These are phyloP conservation scores for Sesia bembeciformis DNA, from an alignment of 2,888 invertebrate species.

Conservation along the genomic window DNA sequence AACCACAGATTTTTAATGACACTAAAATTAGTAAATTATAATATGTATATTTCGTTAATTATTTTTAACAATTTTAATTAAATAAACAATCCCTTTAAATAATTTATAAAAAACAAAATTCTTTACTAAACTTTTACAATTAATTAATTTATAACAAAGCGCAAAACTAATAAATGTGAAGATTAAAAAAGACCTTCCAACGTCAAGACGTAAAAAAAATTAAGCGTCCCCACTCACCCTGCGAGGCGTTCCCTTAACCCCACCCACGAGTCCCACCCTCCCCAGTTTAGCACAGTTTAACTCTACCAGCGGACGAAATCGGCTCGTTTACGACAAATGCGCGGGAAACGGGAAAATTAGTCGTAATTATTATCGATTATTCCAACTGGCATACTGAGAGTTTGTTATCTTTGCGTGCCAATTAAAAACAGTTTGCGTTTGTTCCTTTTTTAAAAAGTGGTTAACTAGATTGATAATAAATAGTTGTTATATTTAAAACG, in stretches of 20 bases:
- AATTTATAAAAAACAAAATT: neutral
- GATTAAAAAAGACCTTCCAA: neutral
- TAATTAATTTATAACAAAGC: neutral
- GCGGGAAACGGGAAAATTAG: constrained; percentile 35
- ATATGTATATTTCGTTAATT: too few species aligned
- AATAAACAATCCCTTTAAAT: too few species aligned
- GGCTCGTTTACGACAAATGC: constrained; percentile 40
- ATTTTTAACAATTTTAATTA: too few species aligned
- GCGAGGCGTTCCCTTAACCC: constrained; percentile 17
- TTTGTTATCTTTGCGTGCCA: too few species aligned
- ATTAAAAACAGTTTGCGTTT: too few species aligned
- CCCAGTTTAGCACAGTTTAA: constrained; percentile 43
- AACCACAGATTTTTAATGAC: too few species aligned
- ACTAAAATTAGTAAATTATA: too few species aligned
- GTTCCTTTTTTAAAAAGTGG: too few species aligned
- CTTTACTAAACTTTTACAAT: neutral
- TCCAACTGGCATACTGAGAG: too few species aligned
- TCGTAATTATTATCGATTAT: constrained; percentile 26
- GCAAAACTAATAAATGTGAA: neutral
- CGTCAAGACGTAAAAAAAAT: constrained; percentile 1
- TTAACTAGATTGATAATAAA: too few species aligned
- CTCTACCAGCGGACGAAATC: constrained; percentile 42
- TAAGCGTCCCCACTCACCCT: constrained; percentile 11
- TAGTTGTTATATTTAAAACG: neutral
- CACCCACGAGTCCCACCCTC: constrained; percentile 16